These are phyloP conservation scores for Hyperopisus bebe DNA, from an alignment of 2,113 vertebrate genomes.

Conservation along the genomic window DNA sequence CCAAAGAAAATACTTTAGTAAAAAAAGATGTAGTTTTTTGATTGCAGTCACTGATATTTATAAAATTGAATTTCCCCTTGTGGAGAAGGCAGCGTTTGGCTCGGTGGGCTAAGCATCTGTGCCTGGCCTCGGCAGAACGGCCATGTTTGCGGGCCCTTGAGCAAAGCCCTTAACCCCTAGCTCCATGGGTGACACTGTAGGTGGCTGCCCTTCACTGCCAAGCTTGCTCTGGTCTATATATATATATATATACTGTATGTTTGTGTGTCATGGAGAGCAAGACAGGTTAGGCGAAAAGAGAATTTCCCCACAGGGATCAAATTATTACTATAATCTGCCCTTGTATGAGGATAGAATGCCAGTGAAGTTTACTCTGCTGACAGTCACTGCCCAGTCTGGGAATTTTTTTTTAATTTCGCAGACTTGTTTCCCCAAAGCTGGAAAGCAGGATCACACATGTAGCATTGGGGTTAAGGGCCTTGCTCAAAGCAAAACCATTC, in stretches of 20 bases:
- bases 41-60: not conserved
- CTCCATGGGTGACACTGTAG: too few relatives aligned
- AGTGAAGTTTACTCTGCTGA: not conserved
- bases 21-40: too few relatives aligned
- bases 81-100: not conserved
- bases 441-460: not conserved
- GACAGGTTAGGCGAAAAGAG: not conserved
- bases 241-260: too few relatives aligned
- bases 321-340: not conserved
- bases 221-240: too few relatives aligned
- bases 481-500: not conserved
- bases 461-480: not conserved
- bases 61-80: too few relatives aligned
- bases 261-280: not conserved
- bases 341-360: not conserved
- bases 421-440: not conserved
- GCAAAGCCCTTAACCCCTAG: too few relatives aligned
- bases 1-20: too few relatives aligned
- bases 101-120: not conserved
- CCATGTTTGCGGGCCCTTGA: too few relatives aligned
- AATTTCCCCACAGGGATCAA: not conserved
- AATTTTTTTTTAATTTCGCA: not conserved
- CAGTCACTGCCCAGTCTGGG: not conserved
- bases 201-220: too few relatives aligned
- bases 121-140: too few relatives aligned